Conservation (phyloP, 2,113 vertebrate species). For the Microtus pennsylvanicus region DNA sequence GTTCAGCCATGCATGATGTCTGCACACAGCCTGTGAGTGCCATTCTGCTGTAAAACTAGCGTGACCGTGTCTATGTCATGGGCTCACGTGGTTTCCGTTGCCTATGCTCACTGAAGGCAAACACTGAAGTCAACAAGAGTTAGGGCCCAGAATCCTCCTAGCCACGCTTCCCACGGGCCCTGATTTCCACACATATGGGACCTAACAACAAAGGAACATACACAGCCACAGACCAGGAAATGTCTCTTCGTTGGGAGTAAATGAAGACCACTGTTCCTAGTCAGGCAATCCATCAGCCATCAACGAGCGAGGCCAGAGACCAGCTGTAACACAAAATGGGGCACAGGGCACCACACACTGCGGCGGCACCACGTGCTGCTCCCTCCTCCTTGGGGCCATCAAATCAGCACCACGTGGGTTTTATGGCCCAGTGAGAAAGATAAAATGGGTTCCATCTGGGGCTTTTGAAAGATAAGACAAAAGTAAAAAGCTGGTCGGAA, state of each 20-base stretch:
- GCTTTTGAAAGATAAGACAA: not conserved
- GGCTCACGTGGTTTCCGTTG: not conserved
- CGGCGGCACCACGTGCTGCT: fast-evolving
- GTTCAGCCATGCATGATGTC: not conserved
- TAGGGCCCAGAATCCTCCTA: not conserved
- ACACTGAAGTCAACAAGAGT: fast-evolving
- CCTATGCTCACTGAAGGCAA: not conserved
- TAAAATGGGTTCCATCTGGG: slow-evolving; percentile 31
- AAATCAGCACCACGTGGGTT: not conserved
- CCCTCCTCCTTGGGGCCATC: not conserved
- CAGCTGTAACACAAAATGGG: not conserved
- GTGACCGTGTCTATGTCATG: not conserved
- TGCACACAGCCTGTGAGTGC: not conserved
- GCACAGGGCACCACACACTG: not conserved
- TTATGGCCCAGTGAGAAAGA: slow-evolving; percentile 26
- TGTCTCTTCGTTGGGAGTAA: not conserved
- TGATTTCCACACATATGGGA: not conserved
- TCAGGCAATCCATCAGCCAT: slow-evolving; percentile 18
- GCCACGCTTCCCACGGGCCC: not conserved
- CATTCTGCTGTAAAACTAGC: not conserved
- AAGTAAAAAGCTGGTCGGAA: slow-evolving; percentile 28
- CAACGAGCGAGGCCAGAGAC: not conserved
- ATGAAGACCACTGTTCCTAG: not conserved
- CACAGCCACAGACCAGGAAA: not conserved
- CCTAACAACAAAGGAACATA: not conserved